Conservation (phyloP, 2,113 vertebrate genomes). For the Onychostoma macrolepis region DNA sequence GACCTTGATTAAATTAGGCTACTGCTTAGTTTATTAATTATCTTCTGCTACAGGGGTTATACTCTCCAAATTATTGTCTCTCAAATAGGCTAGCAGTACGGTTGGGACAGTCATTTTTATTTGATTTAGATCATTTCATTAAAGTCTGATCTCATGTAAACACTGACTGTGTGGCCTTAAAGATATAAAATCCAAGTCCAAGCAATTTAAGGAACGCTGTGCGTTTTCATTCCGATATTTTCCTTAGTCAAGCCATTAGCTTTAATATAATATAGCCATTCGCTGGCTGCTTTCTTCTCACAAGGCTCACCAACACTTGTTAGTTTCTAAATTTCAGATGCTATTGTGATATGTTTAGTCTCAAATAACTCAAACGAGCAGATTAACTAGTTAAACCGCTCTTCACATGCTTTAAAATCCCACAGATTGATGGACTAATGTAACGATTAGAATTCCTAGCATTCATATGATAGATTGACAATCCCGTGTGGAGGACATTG, state of each 20-base stretch:
- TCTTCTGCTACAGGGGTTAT: background rate
- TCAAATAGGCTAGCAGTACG: background rate
- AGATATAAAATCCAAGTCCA: background rate
- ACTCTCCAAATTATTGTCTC: background rate
- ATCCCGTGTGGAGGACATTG: background rate
- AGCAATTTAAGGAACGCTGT: background rate
- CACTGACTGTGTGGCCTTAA: background rate
- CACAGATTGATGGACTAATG: background rate
- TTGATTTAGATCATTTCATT: background rate
- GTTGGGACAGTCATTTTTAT: background rate
- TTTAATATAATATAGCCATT: background rate
- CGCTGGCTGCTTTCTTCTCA: background rate
- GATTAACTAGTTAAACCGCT: background rate
- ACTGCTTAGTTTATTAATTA: background rate
- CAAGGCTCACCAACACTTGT: background rate
- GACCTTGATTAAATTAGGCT: background rate
- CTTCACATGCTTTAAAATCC: background rate
- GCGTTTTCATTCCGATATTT: background rate
- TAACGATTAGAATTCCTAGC: constrained; percentile 6
- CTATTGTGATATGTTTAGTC: background rate
- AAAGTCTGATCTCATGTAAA: background rate
- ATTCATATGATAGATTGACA: constrained; percentile 21
- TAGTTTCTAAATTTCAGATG: background rate
- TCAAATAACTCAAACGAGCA: background rate
- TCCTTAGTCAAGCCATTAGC: background rate